phyloP scores from a whole-genome alignment of 2,797 vertebrate genomes.

The Delichon dasypus region DNA sequence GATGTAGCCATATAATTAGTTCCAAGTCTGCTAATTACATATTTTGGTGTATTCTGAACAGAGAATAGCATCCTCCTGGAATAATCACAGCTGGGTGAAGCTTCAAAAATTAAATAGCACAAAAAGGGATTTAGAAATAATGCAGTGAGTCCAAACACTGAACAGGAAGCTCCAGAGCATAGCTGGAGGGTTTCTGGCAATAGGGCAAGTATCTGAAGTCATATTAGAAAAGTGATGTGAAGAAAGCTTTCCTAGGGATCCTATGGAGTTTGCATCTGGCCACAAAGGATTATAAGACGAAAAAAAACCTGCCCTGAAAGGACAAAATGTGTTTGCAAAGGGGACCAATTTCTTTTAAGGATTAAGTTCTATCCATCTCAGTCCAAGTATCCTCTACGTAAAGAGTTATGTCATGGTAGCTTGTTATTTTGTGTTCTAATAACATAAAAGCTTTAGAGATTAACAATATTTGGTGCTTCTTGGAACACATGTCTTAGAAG shows the following conservation, averaged over 20 bases:
- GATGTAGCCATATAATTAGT: neutral
- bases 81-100: neutral
- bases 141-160: neutral
- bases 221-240: neutral
- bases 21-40: neutral
- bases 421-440: constrained; percentile 5
- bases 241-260: neutral
- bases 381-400: neutral
- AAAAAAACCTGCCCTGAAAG: neutral
- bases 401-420: neutral
- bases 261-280: neutral
- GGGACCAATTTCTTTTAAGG: neutral
- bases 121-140: neutral
- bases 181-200: neutral
- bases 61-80: neutral
- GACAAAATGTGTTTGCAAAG: neutral
- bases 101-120: neutral
- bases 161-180: neutral
- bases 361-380: neutral
- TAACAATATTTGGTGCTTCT: constrained; percentile 13
- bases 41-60: neutral
- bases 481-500: neutral
- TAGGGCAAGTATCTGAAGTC: neutral
- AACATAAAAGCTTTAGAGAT: constrained; percentile 4
- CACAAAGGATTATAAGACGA: neutral